Conservation (phyloP, 2,797 vertebrate species). For the Todus mexicanus region DNA sequence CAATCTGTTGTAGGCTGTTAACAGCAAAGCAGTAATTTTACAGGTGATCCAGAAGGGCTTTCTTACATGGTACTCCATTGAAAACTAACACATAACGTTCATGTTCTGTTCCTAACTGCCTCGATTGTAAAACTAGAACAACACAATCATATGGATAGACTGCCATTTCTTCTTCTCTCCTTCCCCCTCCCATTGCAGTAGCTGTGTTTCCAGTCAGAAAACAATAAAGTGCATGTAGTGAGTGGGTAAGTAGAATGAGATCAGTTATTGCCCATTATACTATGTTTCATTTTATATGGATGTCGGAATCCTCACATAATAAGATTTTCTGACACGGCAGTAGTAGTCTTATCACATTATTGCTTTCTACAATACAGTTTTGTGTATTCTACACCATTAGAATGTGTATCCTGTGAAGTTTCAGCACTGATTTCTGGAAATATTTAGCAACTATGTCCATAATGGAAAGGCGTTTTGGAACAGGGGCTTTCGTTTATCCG, state of each 20-base stretch:
- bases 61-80: background rate
- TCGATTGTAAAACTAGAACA: slow-evolving; percentile 3
- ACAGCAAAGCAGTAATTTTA: slow-evolving; percentile 42
- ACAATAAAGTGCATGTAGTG: background rate
- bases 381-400: background rate
- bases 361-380: slow-evolving; percentile 2
- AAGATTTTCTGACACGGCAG: background rate
- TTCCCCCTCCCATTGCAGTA: background rate
- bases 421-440: slow-evolving; percentile 7
- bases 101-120: background rate
- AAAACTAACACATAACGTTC: background rate
- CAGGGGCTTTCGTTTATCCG: background rate
- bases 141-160: background rate
- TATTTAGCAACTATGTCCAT: background rate
- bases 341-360: background rate
- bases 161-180: background rate
- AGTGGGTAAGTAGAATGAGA: background rate
- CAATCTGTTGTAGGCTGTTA: slow-evolving; percentile 29
- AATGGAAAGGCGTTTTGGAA: slow-evolving; percentile 19
- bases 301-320: slow-evolving; percentile 22
- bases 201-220: slow-evolving; percentile 16
- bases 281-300: slow-evolving; percentile 1
- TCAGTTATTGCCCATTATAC: slow-evolving; percentile 3
- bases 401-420: background rate
- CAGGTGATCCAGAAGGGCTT: slow-evolving; percentile 11